Conservation (phyloP, 1,140 invertebrate genomes). For the Caerostris extrusa region DNA sequence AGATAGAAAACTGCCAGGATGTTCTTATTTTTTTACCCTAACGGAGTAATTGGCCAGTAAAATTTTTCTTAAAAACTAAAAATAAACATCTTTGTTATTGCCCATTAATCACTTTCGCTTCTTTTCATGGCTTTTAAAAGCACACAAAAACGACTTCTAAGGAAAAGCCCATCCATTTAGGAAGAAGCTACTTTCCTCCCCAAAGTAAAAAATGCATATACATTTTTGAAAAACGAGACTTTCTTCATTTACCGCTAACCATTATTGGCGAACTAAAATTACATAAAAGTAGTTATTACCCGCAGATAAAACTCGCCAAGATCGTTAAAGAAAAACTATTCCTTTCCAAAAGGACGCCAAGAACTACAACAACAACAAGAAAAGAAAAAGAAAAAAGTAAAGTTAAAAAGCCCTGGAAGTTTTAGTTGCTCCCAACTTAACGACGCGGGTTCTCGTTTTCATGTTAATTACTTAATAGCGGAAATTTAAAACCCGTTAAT, state of each 20-base stretch:
- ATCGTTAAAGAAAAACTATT: slow-evolving; percentile 53
- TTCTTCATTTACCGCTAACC: slow-evolving; percentile 40
- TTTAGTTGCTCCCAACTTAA: slow-evolving; percentile 25
- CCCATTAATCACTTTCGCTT: slow-evolving; percentile 17
- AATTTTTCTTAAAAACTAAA: not conserved
- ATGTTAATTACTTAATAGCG: slow-evolving; percentile 74
- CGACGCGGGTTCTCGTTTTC: slow-evolving; percentile 27
- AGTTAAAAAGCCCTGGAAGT: slow-evolving; percentile 50
- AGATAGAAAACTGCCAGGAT: too few relatives aligned
- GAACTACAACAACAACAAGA: not conserved
- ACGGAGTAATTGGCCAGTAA: not conserved
- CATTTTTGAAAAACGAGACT: slow-evolving; percentile 27
- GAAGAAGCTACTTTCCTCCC: not conserved
- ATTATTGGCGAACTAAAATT: slow-evolving; percentile 46
- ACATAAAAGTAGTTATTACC: slow-evolving; percentile 66
- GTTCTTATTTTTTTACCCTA: too few relatives aligned
- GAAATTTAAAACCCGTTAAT: slow-evolving; percentile 71
- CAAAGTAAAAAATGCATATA: not conserved
- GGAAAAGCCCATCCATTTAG: not conserved
- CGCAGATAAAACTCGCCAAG: slow-evolving; percentile 17
- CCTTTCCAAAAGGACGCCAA: not conserved
- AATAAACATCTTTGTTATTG: not conserved
- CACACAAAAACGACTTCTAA: not conserved
- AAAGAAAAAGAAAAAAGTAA: too few relatives aligned
- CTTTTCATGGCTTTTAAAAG: not conserved